Evolutionary conservation across 2,113 vertebrate species (phyloP), one percentile per base, ranked within the genome.

Genomic region (Hymenochirus boettgeri): DNA sequence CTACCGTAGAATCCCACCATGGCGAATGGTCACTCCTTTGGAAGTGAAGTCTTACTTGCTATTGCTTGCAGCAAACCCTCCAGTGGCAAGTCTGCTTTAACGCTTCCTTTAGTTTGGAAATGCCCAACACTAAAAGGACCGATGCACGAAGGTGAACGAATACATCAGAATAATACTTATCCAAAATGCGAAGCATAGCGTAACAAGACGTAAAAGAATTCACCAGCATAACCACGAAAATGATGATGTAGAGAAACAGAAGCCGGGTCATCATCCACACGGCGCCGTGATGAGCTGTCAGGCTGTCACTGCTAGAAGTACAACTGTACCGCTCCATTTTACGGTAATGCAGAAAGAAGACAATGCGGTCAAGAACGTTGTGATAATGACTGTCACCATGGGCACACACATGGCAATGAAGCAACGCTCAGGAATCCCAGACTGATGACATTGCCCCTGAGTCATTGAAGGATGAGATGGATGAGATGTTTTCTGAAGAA

Each of bases 211-310:
- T 33, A 12, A 31, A 26, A 2, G 11, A 4, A 35, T 13, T 7
- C 17, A 23, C 1, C 2, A 61, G 2, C 13, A n/a, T 13, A 33
- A 9, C 3, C 2, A 33, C 3, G 39, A 17, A 4, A 33, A 24
- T 13, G 1, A 50, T 1, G 2, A 7, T 1, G 50, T 61, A 47
- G 7, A 61, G 35, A 29, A 50, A 13, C 5, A 33, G 18, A 1
- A 61, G 26, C 5, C 42, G 13, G 1, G 4, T 24, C 59, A 50
- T 61, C 7, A 15, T 24, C 26, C 23, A 19, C 3, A 61, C 19
- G 2, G 27, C 46, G 8, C 26, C 11, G 9, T 45, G 59, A 48
- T 61, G 50, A 12, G 31, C 59, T 27, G 17, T 61, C 45, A 50
- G 18, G 1, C 33, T 61, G 12, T 26, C 12, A 29, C 50, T 29